A percentile compares a stretch with the other conserved stretches of the same genome.
Conservation (phyloP, 2,888 invertebrate species). For the Proisotoma minuta region DNA sequence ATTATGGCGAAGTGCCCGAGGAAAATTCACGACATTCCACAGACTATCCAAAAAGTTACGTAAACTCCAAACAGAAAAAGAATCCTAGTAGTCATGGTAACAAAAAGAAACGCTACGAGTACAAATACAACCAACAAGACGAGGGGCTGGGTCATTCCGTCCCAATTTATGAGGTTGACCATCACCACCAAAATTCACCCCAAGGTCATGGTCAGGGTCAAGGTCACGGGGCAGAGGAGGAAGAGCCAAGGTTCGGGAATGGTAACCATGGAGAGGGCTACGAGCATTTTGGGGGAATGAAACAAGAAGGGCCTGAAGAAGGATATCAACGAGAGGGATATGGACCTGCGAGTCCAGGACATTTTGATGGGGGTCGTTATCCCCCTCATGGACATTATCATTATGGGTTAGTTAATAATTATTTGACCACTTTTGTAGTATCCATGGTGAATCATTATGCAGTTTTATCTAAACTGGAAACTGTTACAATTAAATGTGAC, state of each 20-base stretch:
- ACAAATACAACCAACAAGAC: constrained; percentile 1
- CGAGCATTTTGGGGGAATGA: constrained; percentile 5
- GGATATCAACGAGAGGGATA: constrained; percentile 4
- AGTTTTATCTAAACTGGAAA: no score
- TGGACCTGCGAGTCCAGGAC: neutral
- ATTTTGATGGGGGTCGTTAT: neutral
- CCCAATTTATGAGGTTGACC: neutral
- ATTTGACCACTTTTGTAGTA: neutral
- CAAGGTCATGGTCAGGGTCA: neutral
- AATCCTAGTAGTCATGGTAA: neutral
- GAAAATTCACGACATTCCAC: neutral
- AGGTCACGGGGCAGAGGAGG: neutral
- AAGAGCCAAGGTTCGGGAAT: no score
- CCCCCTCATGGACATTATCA: neutral
- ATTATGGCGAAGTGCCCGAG: constrained; percentile 21
- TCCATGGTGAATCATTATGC: no score
- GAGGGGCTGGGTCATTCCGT: neutral
- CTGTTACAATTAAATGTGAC: constrained; percentile 2
- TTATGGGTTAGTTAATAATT: no score
- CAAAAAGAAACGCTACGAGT: constrained; percentile 11
- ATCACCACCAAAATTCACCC: neutral
- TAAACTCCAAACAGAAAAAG: constrained; percentile 8
- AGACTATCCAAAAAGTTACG: constrained; percentile 26
- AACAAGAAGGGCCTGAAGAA: neutral
- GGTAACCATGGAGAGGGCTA: constrained; percentile 12